phyloP scores from a whole-genome alignment of 2,113 vertebrate genomes.

The Osmerus eperlanus region DNA sequence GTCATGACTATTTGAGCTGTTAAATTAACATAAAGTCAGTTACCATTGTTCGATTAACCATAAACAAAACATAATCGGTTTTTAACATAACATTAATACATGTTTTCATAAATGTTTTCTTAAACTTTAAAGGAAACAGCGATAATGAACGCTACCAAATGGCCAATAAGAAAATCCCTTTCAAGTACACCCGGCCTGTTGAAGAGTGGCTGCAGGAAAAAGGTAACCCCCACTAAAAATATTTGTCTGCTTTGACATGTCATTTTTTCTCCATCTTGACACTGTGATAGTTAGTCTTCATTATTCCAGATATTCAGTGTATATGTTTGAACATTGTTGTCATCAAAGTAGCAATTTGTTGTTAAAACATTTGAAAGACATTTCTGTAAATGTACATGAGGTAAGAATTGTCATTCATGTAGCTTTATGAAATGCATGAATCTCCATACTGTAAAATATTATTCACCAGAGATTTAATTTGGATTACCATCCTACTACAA shows the following conservation, averaged over 20 bases:
- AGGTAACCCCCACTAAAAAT: constrained; percentile 84
- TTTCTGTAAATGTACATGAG: no score
- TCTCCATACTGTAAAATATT: constrained; percentile 2
- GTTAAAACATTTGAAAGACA: no score
- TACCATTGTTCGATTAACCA: background rate
- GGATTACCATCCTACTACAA: background rate
- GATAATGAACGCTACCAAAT: constrained; percentile 98
- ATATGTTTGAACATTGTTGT: no score
- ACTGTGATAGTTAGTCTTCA: background rate
- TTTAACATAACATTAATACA: constrained; percentile 53
- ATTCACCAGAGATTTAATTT: background rate
- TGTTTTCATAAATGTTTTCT: constrained; percentile 58
- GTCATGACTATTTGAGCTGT: background rate
- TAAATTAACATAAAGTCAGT: background rate
- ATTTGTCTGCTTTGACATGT: no score
- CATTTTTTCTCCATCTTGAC: no score
- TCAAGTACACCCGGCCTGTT: constrained; percentile 96
- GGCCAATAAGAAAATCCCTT: constrained; percentile 99
- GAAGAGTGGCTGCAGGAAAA: constrained; percentile 99
- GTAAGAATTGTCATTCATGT: constrained; percentile 11
- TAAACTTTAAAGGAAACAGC: constrained; percentile 96
- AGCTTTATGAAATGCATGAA: constrained; percentile 19
- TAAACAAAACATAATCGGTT: constrained; percentile 26
- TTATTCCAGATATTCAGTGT: constrained; percentile 61
- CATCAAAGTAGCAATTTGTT: background rate